phyloP scores from a whole-genome alignment of 2,888 invertebrate species.

The Cataglyphis albicans region DNA sequence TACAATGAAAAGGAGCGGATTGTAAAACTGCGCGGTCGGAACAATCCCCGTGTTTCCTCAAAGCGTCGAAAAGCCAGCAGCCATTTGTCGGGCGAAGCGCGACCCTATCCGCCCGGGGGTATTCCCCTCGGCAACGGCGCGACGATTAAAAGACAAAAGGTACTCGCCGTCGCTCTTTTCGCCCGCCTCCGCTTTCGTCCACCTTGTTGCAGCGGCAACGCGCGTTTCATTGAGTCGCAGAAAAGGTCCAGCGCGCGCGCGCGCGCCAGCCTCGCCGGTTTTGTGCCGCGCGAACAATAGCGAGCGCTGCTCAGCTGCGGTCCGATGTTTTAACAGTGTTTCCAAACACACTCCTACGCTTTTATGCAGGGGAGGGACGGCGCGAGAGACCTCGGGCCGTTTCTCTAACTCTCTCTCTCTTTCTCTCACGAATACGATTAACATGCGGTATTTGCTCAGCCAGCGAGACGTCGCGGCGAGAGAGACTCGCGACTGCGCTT shows the following conservation, averaged over 20 bases:
- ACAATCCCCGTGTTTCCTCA: slow-evolving; percentile 24
- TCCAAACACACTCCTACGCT: slow-evolving; percentile 77
- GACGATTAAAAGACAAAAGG: slow-evolving; percentile 80
- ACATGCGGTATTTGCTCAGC: slow-evolving; percentile 79
- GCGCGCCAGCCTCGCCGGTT: slow-evolving; percentile 57
- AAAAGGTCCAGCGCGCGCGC: slow-evolving; percentile 67
- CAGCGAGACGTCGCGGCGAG: slow-evolving; percentile 66
- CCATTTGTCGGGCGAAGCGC: slow-evolving; percentile 64
- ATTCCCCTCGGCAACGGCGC: slow-evolving; percentile 61
- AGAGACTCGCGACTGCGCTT: slow-evolving; percentile 53
- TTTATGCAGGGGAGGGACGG: slow-evolving; percentile 29
- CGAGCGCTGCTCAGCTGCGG: slow-evolving; percentile 70
- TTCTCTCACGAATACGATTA: slow-evolving; percentile 71
- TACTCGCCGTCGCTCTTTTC: slow-evolving; percentile 71
- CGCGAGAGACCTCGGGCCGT: slow-evolving; percentile 42
- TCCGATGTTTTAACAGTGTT: slow-evolving; percentile 81
- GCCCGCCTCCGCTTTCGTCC: slow-evolving; percentile 42
- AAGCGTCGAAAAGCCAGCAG: slow-evolving; percentile 35
- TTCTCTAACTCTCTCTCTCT: background rate
- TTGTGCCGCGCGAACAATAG: slow-evolving; percentile 74
- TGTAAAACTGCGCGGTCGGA: background rate
- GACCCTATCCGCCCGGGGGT: slow-evolving; percentile 49
- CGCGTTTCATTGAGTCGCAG: slow-evolving; percentile 66
- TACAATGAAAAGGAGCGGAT: slow-evolving; percentile 1
- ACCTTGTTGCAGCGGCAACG: slow-evolving; percentile 33